Percentiles rank a stretch among this genome's conserved stretches.
Conservation (phyloP, 2,888 invertebrate genomes). For the Netelia virgata region DNA sequence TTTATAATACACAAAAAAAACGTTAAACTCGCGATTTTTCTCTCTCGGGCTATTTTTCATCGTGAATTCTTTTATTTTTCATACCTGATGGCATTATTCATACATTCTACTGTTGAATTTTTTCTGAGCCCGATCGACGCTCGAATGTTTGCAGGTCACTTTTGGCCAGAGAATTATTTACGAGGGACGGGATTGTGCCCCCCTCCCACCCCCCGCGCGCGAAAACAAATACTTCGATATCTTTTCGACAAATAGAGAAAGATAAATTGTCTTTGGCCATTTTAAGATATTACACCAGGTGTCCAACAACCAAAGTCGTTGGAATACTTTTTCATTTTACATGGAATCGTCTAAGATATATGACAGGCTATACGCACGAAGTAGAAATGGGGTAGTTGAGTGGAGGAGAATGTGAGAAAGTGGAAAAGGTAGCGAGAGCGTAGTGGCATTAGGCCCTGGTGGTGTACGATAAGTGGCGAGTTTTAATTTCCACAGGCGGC, state of each 20-base stretch:
- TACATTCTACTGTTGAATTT: background rate
- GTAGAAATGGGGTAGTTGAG: background rate
- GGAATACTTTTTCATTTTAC: background rate
- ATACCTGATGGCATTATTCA: background rate
- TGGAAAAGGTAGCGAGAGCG: conserved; percentile 20
- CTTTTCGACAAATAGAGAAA: too few relatives aligned
- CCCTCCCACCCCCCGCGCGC: too few relatives aligned
- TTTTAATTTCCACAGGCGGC: conserved; percentile 76
- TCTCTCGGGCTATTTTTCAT: background rate
- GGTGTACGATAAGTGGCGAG: conserved; percentile 75
- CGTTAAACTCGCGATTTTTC: background rate
- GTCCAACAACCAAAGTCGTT: background rate
- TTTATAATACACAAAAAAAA: conserved; percentile 5
- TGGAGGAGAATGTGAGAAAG: conserved; percentile 1
- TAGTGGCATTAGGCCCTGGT: conserved; percentile 61
- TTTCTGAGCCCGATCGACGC: background rate
- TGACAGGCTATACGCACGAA: background rate
- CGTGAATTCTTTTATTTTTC: background rate
- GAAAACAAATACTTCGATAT: too few relatives aligned
- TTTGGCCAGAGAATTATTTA: background rate
- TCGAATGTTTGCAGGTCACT: background rate
- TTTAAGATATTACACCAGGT: background rate
- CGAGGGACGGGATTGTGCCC: too few relatives aligned
- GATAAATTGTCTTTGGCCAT: too few relatives aligned
- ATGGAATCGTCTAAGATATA: background rate